Percentiles rank a stretch among this genome's conserved stretches.
These are phyloP conservation scores for Nasonia oneida DNA, from an alignment of 2,888 invertebrate genomes.

Conservation along the genomic window DNA sequence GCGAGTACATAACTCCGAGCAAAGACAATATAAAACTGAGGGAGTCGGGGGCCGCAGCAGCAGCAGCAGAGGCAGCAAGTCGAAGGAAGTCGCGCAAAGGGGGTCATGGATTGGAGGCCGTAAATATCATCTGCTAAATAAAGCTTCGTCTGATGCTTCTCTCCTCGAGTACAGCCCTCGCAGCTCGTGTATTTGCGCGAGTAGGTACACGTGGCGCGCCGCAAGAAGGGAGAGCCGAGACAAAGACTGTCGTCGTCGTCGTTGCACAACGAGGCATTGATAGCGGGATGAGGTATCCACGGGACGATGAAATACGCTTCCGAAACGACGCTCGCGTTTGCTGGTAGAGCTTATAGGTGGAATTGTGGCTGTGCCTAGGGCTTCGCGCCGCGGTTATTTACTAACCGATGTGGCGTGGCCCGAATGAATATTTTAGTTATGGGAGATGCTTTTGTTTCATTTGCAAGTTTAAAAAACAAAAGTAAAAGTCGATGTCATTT, in stretches of 20 bases:
- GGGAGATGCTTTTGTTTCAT: neutral
- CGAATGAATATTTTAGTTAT: neutral
- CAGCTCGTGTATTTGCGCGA: conserved; percentile 45
- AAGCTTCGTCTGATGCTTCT: conserved; percentile 70
- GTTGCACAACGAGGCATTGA: conserved; percentile 25
- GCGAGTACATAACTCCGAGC: conserved; percentile 48
- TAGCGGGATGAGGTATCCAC: conserved; percentile 11
- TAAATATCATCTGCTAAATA: conserved; percentile 79
- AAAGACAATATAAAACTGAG: conserved; percentile 75
- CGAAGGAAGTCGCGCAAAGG: conserved; percentile 56
- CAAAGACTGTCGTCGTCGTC: conserved; percentile 70
- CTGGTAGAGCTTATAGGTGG: conserved; percentile 9
- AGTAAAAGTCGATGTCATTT: too few relatives aligned
- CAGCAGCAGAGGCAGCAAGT: neutral
- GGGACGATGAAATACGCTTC: conserved; percentile 18
- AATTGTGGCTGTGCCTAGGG: conserved; percentile 1
- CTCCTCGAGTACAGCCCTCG: conserved; percentile 72
- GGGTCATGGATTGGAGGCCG: conserved; percentile 73
- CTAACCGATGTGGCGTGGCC: neutral
- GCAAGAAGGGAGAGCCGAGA: conserved; percentile 68
- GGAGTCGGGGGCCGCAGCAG: neutral
- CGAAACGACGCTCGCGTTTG: neutral
- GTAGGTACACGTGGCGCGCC: conserved; percentile 39
- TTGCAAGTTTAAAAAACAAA: too few relatives aligned
- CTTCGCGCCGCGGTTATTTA: conserved; percentile 14